Evolutionary conservation across 1,140 invertebrate species (phyloP).

Genomic region (Gonioctena quinquepunctata): DNA sequence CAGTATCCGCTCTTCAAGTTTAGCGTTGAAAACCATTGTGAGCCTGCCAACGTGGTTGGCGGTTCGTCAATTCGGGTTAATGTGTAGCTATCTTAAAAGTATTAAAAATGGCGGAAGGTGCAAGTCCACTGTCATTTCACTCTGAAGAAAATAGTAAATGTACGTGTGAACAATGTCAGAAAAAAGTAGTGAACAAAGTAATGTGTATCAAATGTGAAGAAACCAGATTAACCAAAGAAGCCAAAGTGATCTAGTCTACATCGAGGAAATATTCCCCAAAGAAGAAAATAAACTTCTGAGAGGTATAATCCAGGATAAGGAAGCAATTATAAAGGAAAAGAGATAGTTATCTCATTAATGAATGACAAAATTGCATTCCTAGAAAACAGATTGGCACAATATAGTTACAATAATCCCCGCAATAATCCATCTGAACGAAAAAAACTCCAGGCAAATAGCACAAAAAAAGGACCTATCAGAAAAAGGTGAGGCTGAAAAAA

Average conservation of each 20-base stretch:
- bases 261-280: neutral
- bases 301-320: neutral
- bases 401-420: neutral
- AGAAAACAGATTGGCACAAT: neutral
- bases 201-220: neutral
- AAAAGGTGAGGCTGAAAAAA: neutral
- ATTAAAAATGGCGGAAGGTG: neutral
- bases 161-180: neutral
- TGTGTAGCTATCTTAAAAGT: too few relatives aligned
- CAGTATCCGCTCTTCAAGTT: too few relatives aligned
- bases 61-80: too few relatives aligned
- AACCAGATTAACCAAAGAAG: neutral
- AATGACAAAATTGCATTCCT: neutral
- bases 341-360: neutral
- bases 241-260: neutral
- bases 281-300: constrained; percentile 1
- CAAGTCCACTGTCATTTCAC: neutral
- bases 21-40: too few relatives aligned
- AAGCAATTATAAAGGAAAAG: neutral
- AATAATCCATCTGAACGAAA: neutral
- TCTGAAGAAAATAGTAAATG: neutral
- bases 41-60: too few relatives aligned
- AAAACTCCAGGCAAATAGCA: neutral
- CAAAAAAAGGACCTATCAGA: neutral
- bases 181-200: neutral